These are phyloP conservation scores for Semnornis frantzii DNA, from an alignment of 2,113 vertebrate genomes.

Conservation along the genomic window DNA sequence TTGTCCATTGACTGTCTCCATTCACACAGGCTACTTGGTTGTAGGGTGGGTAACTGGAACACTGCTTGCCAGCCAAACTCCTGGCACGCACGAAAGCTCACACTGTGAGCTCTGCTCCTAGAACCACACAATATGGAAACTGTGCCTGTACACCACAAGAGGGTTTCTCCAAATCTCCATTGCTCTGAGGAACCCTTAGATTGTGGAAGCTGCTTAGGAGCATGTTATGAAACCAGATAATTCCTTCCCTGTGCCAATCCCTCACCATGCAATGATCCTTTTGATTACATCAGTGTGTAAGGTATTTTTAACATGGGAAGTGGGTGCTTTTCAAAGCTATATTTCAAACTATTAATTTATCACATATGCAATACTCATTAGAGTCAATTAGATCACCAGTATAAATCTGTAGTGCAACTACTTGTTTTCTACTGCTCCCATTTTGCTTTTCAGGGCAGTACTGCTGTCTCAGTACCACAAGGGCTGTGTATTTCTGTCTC, in stretches of 20 bases:
- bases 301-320: neutral
- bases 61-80: neutral
- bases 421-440: slow-evolving; percentile 4
- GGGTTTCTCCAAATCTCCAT: neutral
- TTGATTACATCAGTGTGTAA: neutral
- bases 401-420: neutral
- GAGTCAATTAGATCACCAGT: slow-evolving; percentile 1
- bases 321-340: neutral
- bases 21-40: neutral
- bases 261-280: neutral
- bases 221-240: neutral
- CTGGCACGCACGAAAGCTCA: neutral
- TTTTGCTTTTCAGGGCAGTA: neutral
- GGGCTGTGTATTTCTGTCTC: neutral
- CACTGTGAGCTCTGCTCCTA: neutral
- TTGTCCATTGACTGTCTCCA: neutral
- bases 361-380: neutral
- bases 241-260: neutral
- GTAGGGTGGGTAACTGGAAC: neutral
- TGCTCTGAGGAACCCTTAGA: neutral
- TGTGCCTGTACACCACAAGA: neutral
- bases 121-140: neutral
- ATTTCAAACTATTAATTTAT: slow-evolving; percentile 5
- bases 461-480: neutral
- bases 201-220: neutral